These are phyloP conservation scores for Pedionomus torquatus DNA, from an alignment of 2,113 vertebrate genomes.

Conservation along the genomic window DNA sequence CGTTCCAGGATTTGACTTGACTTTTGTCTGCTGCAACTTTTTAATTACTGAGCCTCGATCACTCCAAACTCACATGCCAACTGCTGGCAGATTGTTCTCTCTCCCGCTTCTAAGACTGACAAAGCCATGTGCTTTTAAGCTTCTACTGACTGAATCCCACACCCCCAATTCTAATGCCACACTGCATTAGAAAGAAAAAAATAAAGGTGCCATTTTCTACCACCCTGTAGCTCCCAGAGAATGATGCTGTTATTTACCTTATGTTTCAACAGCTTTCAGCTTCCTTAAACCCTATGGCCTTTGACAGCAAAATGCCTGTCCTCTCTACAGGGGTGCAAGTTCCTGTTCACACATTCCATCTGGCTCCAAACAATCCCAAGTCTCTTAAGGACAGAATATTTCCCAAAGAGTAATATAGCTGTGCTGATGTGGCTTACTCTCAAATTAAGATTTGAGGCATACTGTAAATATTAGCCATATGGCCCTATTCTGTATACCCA, in stretches of 20 bases:
- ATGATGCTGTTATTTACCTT: accelerated
- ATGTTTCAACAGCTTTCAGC: background rate
- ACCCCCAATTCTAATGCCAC: no score
- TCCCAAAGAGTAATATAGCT: background rate
- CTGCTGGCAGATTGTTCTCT: background rate
- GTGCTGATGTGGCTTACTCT: accelerated
- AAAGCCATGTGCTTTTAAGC: background rate
- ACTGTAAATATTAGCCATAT: background rate
- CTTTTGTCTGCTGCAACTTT: background rate
- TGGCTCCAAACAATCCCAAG: background rate
- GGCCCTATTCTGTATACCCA: background rate
- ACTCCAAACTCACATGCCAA: background rate
- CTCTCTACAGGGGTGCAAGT: background rate
- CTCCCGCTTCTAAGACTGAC: background rate
- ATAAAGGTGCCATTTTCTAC: background rate
- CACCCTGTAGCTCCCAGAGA: background rate
- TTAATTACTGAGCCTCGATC: background rate
- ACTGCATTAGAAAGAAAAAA: background rate
- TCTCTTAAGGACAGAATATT: background rate
- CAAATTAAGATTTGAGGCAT: background rate
- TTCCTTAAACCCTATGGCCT: background rate
- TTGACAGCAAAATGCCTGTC: background rate
- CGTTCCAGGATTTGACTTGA: background rate
- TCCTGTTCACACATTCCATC: background rate
- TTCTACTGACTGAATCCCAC: background rate